Conservation (phyloP, 2,888 invertebrate genomes). For the Eupsilia transversa region DNA sequence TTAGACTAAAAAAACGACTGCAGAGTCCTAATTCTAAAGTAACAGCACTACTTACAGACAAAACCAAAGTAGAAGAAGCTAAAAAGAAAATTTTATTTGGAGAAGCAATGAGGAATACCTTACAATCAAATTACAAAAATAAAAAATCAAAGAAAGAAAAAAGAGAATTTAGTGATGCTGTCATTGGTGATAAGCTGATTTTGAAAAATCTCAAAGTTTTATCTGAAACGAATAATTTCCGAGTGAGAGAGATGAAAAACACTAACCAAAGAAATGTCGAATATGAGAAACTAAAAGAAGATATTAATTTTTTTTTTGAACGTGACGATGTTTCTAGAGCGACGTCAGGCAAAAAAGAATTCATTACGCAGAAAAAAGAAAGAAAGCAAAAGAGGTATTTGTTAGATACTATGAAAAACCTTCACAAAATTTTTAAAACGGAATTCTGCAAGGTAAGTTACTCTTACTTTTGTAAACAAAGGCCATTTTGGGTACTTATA, state of each 20-base stretch:
- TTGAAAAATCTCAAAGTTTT: conserved; percentile 6
- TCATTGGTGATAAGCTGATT: background rate
- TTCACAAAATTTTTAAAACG: conserved; percentile 4
- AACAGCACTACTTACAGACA: background rate
- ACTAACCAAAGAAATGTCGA: conserved; percentile 4
- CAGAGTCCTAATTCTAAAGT: background rate
- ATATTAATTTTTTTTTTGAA: conserved; percentile 1
- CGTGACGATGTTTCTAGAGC: conserved; percentile 5
- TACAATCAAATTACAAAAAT: background rate
- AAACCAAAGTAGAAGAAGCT: background rate
- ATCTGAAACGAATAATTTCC: conserved; percentile 13
- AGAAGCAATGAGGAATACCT: background rate
- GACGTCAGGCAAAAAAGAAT: conserved; percentile 17
- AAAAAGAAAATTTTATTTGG: background rate
- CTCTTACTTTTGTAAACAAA: background rate
- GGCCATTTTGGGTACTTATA: too few relatives aligned
- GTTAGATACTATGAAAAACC: conserved; percentile 4
- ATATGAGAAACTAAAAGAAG: conserved; percentile 12
- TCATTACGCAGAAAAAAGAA: conserved; percentile 6
- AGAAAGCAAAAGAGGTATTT: conserved; percentile 13
- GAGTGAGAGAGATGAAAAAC: conserved; percentile 3
- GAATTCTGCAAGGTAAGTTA: background rate
- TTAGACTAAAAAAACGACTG: background rate
- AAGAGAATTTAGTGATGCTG: too few relatives aligned
- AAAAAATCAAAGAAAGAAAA: background rate